These are phyloP conservation scores for Serinus canaria DNA, from an alignment of 2,113 vertebrate genomes.

Conservation along the genomic window DNA sequence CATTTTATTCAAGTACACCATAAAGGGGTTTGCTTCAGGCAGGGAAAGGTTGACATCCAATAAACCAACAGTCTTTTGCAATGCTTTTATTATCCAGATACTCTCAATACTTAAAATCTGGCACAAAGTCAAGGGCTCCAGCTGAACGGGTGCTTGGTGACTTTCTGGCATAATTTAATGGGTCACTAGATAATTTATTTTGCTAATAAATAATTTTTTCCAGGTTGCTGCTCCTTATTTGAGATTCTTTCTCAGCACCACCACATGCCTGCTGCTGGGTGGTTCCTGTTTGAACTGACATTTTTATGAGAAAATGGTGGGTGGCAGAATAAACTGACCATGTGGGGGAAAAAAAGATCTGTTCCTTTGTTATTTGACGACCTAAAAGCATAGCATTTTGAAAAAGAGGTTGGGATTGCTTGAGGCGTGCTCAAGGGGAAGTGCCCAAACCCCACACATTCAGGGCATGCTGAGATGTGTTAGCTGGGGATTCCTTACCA, in stretches of 20 bases:
- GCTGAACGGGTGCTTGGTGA: not conserved
- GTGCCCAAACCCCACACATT: not conserved
- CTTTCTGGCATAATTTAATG: not conserved
- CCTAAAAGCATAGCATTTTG: not conserved
- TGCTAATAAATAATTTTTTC: not conserved
- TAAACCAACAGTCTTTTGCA: not conserved
- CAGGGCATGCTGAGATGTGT: not conserved
- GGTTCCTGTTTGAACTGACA: not conserved
- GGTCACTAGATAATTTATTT: not conserved
- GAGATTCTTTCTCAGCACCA: not conserved
- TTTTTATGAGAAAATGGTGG: not conserved
- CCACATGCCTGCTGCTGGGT: not conserved
- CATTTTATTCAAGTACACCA: not conserved
- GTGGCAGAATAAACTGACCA: not conserved
- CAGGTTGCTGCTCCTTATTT: not conserved
- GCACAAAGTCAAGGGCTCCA: not conserved
- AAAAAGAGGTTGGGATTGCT: not conserved
- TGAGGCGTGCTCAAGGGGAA: not conserved
- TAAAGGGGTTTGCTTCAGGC: not conserved
- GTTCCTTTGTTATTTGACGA: not conserved
- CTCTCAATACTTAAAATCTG: not conserved
- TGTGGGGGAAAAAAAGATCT: rapidly evolving
- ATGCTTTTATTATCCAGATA: not conserved
- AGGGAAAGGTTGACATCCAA: not conserved
- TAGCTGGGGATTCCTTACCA: not conserved